Evolutionary conservation across 2,888 invertebrate genomes (phyloP), one percentile per base, ranked within the genome.

Genomic region (Drosophila phalerata): DNA sequence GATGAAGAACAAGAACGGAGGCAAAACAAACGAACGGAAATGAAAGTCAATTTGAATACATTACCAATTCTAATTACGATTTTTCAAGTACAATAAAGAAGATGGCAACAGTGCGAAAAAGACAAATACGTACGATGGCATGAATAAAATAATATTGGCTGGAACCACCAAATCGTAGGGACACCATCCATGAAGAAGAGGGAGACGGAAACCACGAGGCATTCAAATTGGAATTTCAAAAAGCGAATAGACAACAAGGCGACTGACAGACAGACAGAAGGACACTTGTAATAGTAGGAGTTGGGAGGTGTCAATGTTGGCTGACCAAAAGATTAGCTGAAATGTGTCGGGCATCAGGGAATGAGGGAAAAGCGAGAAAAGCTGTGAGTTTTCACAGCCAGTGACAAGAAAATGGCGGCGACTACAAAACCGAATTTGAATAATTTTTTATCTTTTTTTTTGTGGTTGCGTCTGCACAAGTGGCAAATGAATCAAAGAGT

Each of bases 61-160:
- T 87, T 89, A 89, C 84, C 86, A 87, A 87, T 87, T 87, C 86
- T 87, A 87, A 87, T 87, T 86, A 87, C 88, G 89, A 89, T 85
- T 89, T 88, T 81, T 85, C 88, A 87, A 88, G 88, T 70, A 87
- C 85, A 89, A 75, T 69, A 70, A 73, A 51, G 64, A 64, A 48
- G 65, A 63, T 40, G 58, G 56, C 70, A 63, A 69, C 63, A 78
- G 56, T 19, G 58, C 57, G 53, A 66, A 77, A 58, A 69, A 71
- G 75, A 75, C 80, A 73, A 81, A 73, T 75, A 79, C 53, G 65
- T 69, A 79, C 52, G 73, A 75, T 75, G 88, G 84, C 84, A 86
- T 88, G 83, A 84, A 84, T 84, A 86, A 85, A 88, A 86, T 81
- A 89, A 82, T 87, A 85, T 82, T 75, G 80, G 81, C 55, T 81